Evolutionary conservation across 1,140 invertebrate genomes (phyloP), one percentile per base, ranked within the genome.

Genomic region (Potamilus streckersoni): DNA sequence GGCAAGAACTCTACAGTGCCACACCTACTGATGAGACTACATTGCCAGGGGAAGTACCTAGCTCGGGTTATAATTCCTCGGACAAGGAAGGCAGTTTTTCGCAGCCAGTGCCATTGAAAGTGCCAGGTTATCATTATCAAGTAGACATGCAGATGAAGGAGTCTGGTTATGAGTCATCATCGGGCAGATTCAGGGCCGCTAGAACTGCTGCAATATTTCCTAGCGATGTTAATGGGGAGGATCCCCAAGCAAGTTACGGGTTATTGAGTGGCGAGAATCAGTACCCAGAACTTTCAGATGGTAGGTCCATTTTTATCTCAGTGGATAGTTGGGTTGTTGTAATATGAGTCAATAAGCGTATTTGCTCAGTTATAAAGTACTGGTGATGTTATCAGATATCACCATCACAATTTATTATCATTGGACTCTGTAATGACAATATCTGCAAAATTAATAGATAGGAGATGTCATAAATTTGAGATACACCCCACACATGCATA

Each of bases 1-100:
- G 85, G 31, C 84, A 86, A 65, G 87, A 88, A 71, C 79, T 87
- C 64, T 88, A 88, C 79, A 87, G 84, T 69, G 82, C 87, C 17
- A 87, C 87, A 0, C 86, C 87, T 8, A 87, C 87, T 58, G 86
- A 88, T 78, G 87, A 88, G 64, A 85, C 86, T 8, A 87, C 87
- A 31, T 76, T 88, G 38, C 86, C 87, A 14, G 84, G 82, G 0
- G 87, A 88, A 64, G 79, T 84, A 13, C 82, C 85, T 17, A 86
- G 87, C 71, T 82, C 85, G 19, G 84, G 85, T 2, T 87, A 86
- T 69, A 82, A 79, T 56, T 84, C 84, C 6, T 85, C 84, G 23
- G 85, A 88, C 62, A 84, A 84, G 66, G 86, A 87, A 62, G 85
- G 83, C 17, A 84, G 81, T 61, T 87, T 79, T 75, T 82, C 82